Evolutionary conservation across 1,140 invertebrate species (phyloP).

Genomic region (Copidosoma floridanum): DNA sequence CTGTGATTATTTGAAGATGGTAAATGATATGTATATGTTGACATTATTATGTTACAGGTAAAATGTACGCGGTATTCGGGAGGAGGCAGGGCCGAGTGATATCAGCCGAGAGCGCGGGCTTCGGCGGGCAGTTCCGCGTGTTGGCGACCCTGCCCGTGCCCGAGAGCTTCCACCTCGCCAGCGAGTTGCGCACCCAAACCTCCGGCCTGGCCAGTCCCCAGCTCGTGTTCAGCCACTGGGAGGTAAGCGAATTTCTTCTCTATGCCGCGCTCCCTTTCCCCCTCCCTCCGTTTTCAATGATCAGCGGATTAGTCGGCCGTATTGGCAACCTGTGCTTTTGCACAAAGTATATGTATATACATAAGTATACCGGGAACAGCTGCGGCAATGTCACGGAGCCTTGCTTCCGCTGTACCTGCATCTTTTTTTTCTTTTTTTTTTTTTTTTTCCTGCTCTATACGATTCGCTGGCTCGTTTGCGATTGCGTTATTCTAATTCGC

Average conservation of each 20-base stretch:
- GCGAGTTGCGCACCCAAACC: conserved; percentile 90
- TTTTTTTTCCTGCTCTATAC: background rate
- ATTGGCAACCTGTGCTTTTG: no score
- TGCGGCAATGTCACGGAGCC: no score
- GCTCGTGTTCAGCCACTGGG: conserved; percentile 96
- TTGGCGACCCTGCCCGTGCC: conserved; percentile 88
- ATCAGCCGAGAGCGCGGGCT: conserved; percentile 83
- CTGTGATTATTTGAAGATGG: no score
- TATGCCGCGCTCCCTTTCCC: background rate
- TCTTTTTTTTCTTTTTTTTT: no score
- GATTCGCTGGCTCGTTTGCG: no score
- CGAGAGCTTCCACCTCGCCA: conserved; percentile 93
- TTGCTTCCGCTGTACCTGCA: no score
- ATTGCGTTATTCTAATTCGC: conserved; percentile 5
- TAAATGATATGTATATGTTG: no score
- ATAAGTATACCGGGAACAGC: no score
- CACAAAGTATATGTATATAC: background rate
- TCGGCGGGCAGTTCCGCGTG: conserved; percentile 83
- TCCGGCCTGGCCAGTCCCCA: conserved; percentile 94
- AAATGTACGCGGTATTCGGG: conserved; percentile 89
- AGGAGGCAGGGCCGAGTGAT: conserved; percentile 86
- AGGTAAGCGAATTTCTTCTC: conserved; percentile 63
- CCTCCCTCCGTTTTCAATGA: background rate
- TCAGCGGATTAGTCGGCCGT: no score
- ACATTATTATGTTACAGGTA: no score